These are phyloP conservation scores for Stomorhina lunata DNA, from an alignment of 2,888 invertebrate species.

Conservation along the genomic window DNA sequence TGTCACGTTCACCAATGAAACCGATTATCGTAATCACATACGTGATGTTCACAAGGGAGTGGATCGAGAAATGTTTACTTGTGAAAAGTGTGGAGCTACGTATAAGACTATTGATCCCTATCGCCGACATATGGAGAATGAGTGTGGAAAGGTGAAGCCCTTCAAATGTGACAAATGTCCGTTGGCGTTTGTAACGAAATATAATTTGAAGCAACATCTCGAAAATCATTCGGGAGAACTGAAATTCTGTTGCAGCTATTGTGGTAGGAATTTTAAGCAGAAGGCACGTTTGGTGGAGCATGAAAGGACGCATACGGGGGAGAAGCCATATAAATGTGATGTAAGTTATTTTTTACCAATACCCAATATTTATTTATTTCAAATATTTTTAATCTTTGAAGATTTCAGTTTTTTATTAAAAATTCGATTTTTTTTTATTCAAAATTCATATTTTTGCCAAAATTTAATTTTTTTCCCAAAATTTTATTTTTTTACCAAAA, in stretches of 20 bases:
- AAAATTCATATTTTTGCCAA: too few relatives aligned
- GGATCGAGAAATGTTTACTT: slow-evolving; percentile 77
- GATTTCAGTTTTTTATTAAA: too few relatives aligned
- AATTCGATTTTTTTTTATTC: too few relatives aligned
- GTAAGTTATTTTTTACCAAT: too few relatives aligned
- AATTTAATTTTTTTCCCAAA: too few relatives aligned
- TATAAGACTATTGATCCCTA: slow-evolving; percentile 79
- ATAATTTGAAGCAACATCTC: slow-evolving; percentile 74
- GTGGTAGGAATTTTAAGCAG: slow-evolving; percentile 74
- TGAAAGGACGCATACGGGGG: slow-evolving; percentile 75
- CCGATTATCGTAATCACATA: slow-evolving; percentile 78
- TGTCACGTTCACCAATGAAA: slow-evolving; percentile 73
- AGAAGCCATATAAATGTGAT: slow-evolving; percentile 76
- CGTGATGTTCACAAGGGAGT: slow-evolving; percentile 77
- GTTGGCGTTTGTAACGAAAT: slow-evolving; percentile 73
- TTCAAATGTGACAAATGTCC: slow-evolving; percentile 78
- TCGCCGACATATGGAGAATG: slow-evolving; percentile 76
- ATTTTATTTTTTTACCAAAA: too few relatives aligned
- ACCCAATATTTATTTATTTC: neutral
- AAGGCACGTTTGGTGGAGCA: slow-evolving; percentile 75
- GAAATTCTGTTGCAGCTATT: slow-evolving; percentile 75
- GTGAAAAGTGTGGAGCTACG: slow-evolving; percentile 80
- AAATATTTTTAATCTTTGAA: neutral
- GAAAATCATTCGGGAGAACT: slow-evolving; percentile 74
- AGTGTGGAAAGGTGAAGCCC: slow-evolving; percentile 79